phyloP scores from a whole-genome alignment of 2,113 vertebrate species.

The Brachypteracias leptosomus region DNA sequence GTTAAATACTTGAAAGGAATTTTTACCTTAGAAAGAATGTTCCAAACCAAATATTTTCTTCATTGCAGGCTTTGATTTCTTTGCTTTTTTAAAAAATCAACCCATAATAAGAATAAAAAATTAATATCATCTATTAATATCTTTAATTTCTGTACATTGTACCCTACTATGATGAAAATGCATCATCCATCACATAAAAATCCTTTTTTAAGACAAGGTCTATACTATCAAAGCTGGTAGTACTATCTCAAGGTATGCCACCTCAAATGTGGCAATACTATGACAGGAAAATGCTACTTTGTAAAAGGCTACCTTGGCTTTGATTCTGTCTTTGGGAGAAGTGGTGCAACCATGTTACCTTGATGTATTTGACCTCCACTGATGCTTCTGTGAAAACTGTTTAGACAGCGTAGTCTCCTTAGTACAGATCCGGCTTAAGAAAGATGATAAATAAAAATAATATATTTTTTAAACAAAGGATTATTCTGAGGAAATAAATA shows the following conservation, averaged over 20 bases:
- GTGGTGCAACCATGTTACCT: background rate
- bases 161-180: background rate
- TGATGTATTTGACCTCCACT: background rate
- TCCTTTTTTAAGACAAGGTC: background rate
- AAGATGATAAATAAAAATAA: background rate
- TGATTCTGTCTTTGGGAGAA: background rate
- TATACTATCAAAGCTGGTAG: background rate
- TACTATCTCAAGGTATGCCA: background rate
- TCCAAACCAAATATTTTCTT: background rate
- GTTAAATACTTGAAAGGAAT: background rate
- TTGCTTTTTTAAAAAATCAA: background rate
- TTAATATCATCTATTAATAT: background rate
- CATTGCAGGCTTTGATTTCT: background rate
- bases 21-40: background rate
- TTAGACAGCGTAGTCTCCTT: background rate
- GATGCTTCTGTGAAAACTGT: background rate
- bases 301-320: background rate
- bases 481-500: background rate
- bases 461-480: rapidly evolving
- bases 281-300: background rate
- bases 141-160: background rate
- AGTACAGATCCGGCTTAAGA: background rate
- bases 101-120: background rate
- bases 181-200: background rate
- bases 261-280: background rate